Evolutionary conservation across 2,888 invertebrate species (phyloP).

Genomic region (Cyclophora punctaria): DNA sequence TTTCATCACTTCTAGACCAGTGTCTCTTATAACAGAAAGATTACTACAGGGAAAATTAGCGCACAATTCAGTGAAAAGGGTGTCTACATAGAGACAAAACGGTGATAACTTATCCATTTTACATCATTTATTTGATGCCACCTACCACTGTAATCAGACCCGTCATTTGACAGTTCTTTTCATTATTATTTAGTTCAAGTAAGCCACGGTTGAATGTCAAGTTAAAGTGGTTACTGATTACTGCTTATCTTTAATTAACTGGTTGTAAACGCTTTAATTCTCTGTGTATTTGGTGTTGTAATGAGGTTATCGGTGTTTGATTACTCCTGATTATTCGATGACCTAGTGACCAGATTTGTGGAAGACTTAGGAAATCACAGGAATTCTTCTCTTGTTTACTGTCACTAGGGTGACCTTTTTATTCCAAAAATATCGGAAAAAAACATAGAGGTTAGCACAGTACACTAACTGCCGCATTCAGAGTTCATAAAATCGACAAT

Average conservation of each 20-base stretch:
- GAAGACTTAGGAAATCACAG: too few relatives aligned
- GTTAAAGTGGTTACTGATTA: not conserved
- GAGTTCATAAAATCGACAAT: too few relatives aligned
- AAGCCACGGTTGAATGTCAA: not conserved
- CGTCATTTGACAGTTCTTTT: not conserved
- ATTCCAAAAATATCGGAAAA: too few relatives aligned
- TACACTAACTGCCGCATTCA: too few relatives aligned
- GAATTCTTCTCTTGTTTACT: too few relatives aligned
- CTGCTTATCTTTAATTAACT: slow-evolving; percentile 16
- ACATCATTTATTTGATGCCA: slow-evolving; percentile 13
- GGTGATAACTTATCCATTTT: too few relatives aligned
- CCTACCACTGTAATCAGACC: slow-evolving; percentile 19
- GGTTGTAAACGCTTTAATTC: slow-evolving; percentile 15
- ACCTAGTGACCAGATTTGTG: slow-evolving; percentile 20
- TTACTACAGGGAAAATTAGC: too few relatives aligned
- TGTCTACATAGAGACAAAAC: not conserved
- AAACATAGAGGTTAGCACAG: too few relatives aligned
- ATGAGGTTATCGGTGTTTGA: slow-evolving; percentile 47
- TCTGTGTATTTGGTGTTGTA: slow-evolving; percentile 28
- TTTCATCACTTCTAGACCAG: too few relatives aligned
- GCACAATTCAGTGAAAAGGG: not conserved
- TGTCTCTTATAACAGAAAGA: too few relatives aligned
- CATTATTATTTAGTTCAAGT: not conserved
- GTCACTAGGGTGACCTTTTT: too few relatives aligned
- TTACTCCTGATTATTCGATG: slow-evolving; percentile 15